A percentile compares a stretch with the other conserved stretches of the same genome.
Evolutionary conservation across 2,797 vertebrate genomes (phyloP).

Genomic region (Chloroceryle inda): DNA sequence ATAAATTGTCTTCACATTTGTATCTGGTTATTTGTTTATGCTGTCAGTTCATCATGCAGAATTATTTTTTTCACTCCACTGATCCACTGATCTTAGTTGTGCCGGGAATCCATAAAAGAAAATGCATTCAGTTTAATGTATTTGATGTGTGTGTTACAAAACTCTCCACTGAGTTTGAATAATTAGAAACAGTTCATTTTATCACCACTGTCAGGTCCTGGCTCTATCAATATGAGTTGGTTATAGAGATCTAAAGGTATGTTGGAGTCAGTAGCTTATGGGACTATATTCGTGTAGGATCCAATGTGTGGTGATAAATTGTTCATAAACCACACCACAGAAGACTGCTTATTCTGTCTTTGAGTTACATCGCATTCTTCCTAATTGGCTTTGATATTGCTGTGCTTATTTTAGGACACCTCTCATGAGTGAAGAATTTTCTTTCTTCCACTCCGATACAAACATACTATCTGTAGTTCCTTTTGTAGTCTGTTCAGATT

Average conservation of each 20-base stretch:
- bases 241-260: neutral
- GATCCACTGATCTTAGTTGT: neutral
- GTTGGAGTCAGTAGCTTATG: neutral
- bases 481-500: constrained; percentile 26
- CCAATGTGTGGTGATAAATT: neutral
- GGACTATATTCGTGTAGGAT: neutral
- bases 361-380: neutral
- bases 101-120: neutral
- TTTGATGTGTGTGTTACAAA: constrained; percentile 5
- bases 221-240: neutral
- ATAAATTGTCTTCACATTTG: neutral
- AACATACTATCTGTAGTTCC: constrained; percentile 20
- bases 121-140: neutral
- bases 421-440: constrained; percentile 58
- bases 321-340: neutral
- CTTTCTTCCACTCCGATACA: constrained; percentile 28
- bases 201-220: neutral
- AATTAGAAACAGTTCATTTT: constrained; percentile 20
- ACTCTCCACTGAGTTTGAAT: neutral
- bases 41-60: neutral
- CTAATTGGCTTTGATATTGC: constrained; percentile 38
- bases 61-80: rapidly evolving
- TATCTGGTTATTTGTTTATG: neutral
- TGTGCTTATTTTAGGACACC: constrained; percentile 25
- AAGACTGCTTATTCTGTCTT: constrained; percentile 13